Base-by-base conservation (phyloP, 2,113 vertebrate genomes). In the Micronisus gabar region DNA sequence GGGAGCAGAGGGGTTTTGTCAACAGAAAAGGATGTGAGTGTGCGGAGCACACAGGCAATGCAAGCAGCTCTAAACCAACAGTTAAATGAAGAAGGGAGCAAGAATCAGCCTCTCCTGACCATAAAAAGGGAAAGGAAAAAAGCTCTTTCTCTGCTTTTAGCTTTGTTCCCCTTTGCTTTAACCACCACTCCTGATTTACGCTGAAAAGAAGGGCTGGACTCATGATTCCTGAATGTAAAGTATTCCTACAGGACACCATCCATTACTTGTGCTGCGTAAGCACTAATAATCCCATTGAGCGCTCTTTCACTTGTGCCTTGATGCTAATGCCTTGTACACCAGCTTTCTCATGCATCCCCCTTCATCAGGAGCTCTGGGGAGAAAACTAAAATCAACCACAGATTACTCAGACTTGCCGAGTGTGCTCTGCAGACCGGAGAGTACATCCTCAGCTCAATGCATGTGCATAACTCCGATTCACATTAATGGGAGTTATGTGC, bases 361-460 rank as follows among this genome's bases (percentile, higher is more conserved):
- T 92, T 92, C 80, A 32, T 2, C 10, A 3, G 55, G 65, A 95
- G 72, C 97, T 97, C 94, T 88, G 88, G 83, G 88, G 76, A 94
- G 83, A 91, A 91, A 91, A 45, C 91, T 84, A 16, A 92, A 92
- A 95, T 94, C 92, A 97, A 56, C 68, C 92, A 87, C 83, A 95
- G 92, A 79, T 97, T 92, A 93, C 86, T 97, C 76, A 81, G 80
- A 34, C 88, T 78, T 72, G 90, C 36, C 7, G 0, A 90, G 82
- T 90, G 55, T 80, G 67, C 72, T 91, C 86, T 95, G 86, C 68
- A 86, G 92, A 72, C 56, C 12, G 3, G 70, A 48, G 95, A 81
- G 43, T 36, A 43, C 59, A 79, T 84, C 61, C 90, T 75, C 72
- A 86, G 65, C 76, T 84, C 76, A 11, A 12, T 52, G 61, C 36